These are phyloP conservation scores for Myxocyprinus asiaticus DNA, from an alignment of 2,113 vertebrate genomes.

Conservation along the genomic window DNA sequence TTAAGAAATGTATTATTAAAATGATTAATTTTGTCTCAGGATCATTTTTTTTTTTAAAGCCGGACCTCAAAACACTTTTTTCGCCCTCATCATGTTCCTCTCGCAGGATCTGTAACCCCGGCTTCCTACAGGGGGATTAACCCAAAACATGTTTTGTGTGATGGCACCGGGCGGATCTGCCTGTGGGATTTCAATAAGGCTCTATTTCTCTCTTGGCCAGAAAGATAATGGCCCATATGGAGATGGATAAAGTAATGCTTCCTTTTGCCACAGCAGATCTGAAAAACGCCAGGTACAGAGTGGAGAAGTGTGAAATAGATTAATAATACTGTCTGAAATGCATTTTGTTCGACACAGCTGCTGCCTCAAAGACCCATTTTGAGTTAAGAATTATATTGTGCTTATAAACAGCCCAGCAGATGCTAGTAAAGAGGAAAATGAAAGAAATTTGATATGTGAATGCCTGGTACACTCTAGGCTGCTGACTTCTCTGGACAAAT, in stretches of 20 bases:
- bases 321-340: conserved; percentile 62
- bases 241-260: conserved; percentile 35
- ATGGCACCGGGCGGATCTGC: conserved; percentile 45
- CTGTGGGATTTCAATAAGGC: conserved; percentile 67
- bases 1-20: conserved; percentile 35
- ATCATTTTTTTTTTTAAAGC: conserved; percentile 34
- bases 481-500: conserved; percentile 30
- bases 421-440: conserved; percentile 45
- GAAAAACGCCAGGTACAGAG: conserved; percentile 42
- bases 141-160: conserved; percentile 66
- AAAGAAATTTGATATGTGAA: conserved; percentile 46
- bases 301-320: conserved; percentile 56
- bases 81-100: conserved; percentile 64
- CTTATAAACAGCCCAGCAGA: conserved; percentile 48
- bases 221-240: conserved; percentile 35
- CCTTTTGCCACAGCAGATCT: conserved; percentile 41
- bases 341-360: conserved; percentile 54
- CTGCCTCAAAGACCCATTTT: conserved; percentile 64
- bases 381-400: conserved; percentile 60
- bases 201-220: conserved; percentile 50
- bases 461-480: conserved; percentile 36
- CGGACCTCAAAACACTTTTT: conserved; percentile 54
- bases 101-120: conserved; percentile 56
- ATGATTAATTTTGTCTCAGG: conserved; percentile 36
- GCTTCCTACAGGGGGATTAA: conserved; percentile 67